Percentiles rank a stretch among this genome's conserved stretches.
phyloP scores from a whole-genome alignment of 2,113 vertebrate species.

The Cranoglanis bouderius region DNA sequence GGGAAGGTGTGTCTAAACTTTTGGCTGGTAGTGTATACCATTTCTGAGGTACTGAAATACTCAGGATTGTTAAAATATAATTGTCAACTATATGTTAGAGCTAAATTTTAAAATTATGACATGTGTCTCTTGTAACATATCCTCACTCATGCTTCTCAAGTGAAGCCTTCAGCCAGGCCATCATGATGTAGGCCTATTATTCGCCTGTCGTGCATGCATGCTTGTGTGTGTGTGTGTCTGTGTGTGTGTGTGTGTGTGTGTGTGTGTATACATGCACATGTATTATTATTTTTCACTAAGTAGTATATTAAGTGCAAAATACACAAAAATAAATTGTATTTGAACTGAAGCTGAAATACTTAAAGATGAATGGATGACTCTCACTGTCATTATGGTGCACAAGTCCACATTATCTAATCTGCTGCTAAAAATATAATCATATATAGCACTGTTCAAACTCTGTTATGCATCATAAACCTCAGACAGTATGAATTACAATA shows the following conservation, averaged over 20 bases:
- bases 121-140: not conserved
- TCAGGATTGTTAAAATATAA: not conserved
- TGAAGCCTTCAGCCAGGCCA: not conserved
- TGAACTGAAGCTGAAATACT: not conserved
- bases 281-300: constrained; percentile 10
- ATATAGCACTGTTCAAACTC: not conserved
- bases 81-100: not conserved
- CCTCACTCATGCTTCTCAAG: not conserved
- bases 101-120: not conserved
- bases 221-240: not conserved
- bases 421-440: not conserved
- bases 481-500: not conserved
- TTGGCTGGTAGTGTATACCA: not conserved
- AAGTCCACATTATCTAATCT: not conserved
- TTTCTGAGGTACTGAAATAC: not conserved
- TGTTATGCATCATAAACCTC: not conserved
- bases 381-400: constrained; percentile 2
- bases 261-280: not conserved
- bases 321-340: not conserved
- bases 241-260: not conserved
- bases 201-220: not conserved
- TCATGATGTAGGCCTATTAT: not conserved
- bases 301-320: not conserved
- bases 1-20: not conserved
- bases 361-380: not conserved